Evolutionary conservation across 2,113 vertebrate species (phyloP), one percentile per base, ranked within the genome.

Genomic region (Agelaius phoeniceus): DNA sequence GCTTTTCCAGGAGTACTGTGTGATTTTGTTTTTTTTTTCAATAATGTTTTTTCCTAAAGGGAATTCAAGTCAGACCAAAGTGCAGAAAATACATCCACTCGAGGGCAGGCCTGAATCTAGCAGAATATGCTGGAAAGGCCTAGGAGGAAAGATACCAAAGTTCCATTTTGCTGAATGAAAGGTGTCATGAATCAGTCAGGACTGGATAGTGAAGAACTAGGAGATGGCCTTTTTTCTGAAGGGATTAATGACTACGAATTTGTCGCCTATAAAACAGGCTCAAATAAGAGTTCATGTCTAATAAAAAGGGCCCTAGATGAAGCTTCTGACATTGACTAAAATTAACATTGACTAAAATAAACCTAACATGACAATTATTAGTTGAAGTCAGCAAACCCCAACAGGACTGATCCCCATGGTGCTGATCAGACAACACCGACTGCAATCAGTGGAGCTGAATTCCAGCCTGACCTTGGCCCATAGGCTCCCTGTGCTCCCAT

Each of bases 51-150:
- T 90, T 39, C 52, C 80, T 31, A 43, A 1, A 82, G 43, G 55
- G 71, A 84, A 71, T 74, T 35, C 24, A 84, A 84, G 21, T 17
- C n/a, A 46, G 23, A 67, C 20, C 22, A 18, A 91, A 80, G 37
- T 44, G 28, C 49, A 93, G 49, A 89, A 67, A 74, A 72, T 15
- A 35, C 16, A 51, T 54, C 69, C 68, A 73, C 73, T 48, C 87
- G 87, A 91, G 61, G 77, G 69, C 66, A 94, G 73, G 66, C 20
- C 81, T 82, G 81, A 74, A 71, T 78, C 44, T 68, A 28, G 44
- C 33, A 93, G 57, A 75, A 78, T 13, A 7, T 11, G 24, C 44
- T 55, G 69, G 26, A 73, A 81, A 87, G 11, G 17, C 13, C 69
- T 12, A 67, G n/a, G 44, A 87, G 21, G 33, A 84, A 65, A 87